Base-by-base conservation (phyloP, 1,140 invertebrate genomes). In the Leptopilina clavipes region DNA sequence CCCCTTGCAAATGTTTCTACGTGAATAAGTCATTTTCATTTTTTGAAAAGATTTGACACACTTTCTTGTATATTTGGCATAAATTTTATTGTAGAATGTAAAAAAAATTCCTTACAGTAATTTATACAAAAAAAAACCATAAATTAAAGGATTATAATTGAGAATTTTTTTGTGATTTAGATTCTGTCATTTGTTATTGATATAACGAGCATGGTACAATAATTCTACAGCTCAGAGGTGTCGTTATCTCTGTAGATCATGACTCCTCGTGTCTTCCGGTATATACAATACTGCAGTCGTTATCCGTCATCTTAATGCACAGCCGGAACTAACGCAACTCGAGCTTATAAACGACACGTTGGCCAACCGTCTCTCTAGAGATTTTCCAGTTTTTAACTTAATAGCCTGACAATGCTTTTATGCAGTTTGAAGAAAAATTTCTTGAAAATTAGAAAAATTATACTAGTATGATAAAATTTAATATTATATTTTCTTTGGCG, bases 281-380 rank as follows among this genome's bases (percentile, higher is more conserved):
- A 76, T 81, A 78, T 71, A 78, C 79, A 76, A 80, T 80, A 77
- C 81, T 82, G 82, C 76, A 81, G 76, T 82, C 81, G 83, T 88
- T 86, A 85, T 87, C 83, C 86, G 86, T 89, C 87, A 88, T 84
- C 83, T 86, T 87, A 86, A 88, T 87, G 83, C 83, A 85, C 82
- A 81, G 82, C 82, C 83, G 84, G 79, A 86, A 85, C 83, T 76
- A 80, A 85, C 82, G 81, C 85, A 84, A 84, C 76, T 59, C 80
- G 44, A 73, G 86, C 87, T 88, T 89, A 87, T 88, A 89, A 89
- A 88, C 83, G 88, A 84, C 86, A 80, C 83, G 86, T 75, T 74
- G 45, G 70, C 73, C 37, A 18, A 40, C 76, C 78, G 73, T 17
- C 72, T 74, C 78, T 78, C 25, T 76, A 73, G 74, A 76, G 70